phyloP scores from a whole-genome alignment of 2,797 vertebrate genomes.

The Jordanella pulchra region DNA sequence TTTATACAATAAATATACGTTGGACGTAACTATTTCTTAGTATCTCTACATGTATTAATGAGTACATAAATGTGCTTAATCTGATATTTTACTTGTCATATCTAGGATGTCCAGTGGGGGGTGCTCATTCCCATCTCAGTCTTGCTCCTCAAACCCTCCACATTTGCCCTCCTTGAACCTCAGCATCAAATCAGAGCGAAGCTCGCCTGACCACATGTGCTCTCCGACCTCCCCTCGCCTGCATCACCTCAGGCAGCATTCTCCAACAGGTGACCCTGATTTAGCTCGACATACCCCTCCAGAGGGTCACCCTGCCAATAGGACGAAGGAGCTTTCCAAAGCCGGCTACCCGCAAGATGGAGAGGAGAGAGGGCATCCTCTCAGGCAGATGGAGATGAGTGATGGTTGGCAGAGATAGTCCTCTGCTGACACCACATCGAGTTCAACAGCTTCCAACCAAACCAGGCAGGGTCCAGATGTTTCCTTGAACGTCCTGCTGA shows the following conservation, averaged over 20 bases:
- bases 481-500: conserved; percentile 38
- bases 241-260: conserved; percentile 67
- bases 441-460: conserved; percentile 33
- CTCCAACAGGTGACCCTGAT: conserved; percentile 71
- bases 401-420: conserved; percentile 89
- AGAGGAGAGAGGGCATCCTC: conserved; percentile 64
- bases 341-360: conserved; percentile 67
- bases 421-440: conserved; percentile 27
- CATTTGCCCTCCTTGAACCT: conserved; percentile 76
- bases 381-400: conserved; percentile 75
- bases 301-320: conserved; percentile 61
- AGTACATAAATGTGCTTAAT: background rate
- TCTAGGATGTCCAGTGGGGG: conserved; percentile 76
- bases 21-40: too few species aligned
- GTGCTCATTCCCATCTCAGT: conserved; percentile 73
- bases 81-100: conserved; percentile 31
- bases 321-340: conserved; percentile 78
- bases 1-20: too few species aligned
- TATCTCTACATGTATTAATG: too few species aligned
- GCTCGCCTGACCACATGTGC: conserved; percentile 84
- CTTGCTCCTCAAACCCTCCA: conserved; percentile 66
- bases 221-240: conserved; percentile 75
- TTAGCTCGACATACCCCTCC: conserved; percentile 57
- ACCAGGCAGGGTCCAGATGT: conserved; percentile 30
- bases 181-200: conserved; percentile 91